Base-by-base conservation (phyloP, 2,888 invertebrate species). In the Crioceris asparagi region DNA sequence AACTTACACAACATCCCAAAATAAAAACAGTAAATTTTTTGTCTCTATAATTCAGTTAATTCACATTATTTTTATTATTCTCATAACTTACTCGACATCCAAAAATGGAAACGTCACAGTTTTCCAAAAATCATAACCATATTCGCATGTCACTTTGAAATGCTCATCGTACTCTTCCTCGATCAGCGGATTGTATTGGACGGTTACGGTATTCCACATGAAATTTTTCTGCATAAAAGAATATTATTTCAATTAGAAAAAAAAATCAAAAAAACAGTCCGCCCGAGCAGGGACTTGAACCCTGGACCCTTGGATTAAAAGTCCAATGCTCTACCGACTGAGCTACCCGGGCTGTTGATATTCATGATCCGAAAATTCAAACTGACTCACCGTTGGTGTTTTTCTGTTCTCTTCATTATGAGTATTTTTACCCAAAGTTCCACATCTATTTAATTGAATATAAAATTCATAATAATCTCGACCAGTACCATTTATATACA, bases 151-250 rank as follows among this genome's bases (percentile, higher is more conserved):
- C 34, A 92, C 91, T 68, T 92, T 91, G 64, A 91, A 92, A 60
- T 92, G 92, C 54, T 92, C 91, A 61, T 92, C 92, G 65, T 84
- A 79, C 61, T 92, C 92, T 60, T 92, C 92, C 59, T 92, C 92
- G 39, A 92, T 92, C 49, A 92, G 64, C 1, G 90, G 77, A 66
- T 91, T 92, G 66, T 92, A 92, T 61, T 92, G 92, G 35, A 92
- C 90, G 3, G 91, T 92, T 35, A 92, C 84, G 1, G 92, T 92
- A 62, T 92, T 92, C 91, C 91, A 92, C 92, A 92, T 92, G 53
- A 91, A 78, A 62, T 91, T 91, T 75, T 91, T 85, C 85, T 85
- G 68, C 30, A 59, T 55, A 45, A 50, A 32, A n/a, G n/a, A 35
- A 32, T 36, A 25, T 23, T 16, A 33, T 15, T 16, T 25, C 15